Percentiles rank a stretch among this genome's conserved stretches.
Conservation (phyloP, 2,888 invertebrate genomes). For the Venustoraphidia nigricollis region DNA sequence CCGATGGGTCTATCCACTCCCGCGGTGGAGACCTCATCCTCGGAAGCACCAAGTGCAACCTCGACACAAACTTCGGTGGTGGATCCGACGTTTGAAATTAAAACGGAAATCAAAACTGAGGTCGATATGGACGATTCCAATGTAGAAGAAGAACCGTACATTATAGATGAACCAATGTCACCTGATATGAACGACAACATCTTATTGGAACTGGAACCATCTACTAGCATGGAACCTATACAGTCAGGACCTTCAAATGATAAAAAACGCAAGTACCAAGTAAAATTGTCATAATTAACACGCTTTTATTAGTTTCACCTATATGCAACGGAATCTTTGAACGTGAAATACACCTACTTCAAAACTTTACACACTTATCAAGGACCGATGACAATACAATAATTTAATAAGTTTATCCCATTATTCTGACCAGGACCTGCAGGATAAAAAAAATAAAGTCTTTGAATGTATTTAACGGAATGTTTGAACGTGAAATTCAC, state of each 20-base stretch:
- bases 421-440: too few relatives aligned
- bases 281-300: constrained; percentile 10
- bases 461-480: too few relatives aligned
- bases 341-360: too few relatives aligned
- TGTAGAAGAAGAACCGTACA: constrained; percentile 32
- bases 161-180: constrained; percentile 42
- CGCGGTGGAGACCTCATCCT: constrained; percentile 28
- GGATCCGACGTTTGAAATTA: constrained; percentile 42
- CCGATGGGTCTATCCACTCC: constrained; percentile 20
- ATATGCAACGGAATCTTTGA: too few relatives aligned
- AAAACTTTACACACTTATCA: too few relatives aligned
- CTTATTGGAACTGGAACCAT: too few relatives aligned
- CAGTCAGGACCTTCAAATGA: constrained; percentile 36
- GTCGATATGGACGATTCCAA: constrained; percentile 32
- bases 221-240: constrained; percentile 35
- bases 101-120: constrained; percentile 21
- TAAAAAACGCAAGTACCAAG: constrained; percentile 49
- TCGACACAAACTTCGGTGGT: constrained; percentile 36
- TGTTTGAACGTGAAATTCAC: too few relatives aligned
- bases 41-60: constrained; percentile 37
- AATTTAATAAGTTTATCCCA: too few relatives aligned
- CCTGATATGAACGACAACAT: constrained; percentile 26
- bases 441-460: too few relatives aligned
- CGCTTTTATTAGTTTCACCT: too few relatives aligned
- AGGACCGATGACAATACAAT: too few relatives aligned